Base-by-base conservation (phyloP, 2,797 vertebrate genomes). In the Dipus sagitta region DNA sequence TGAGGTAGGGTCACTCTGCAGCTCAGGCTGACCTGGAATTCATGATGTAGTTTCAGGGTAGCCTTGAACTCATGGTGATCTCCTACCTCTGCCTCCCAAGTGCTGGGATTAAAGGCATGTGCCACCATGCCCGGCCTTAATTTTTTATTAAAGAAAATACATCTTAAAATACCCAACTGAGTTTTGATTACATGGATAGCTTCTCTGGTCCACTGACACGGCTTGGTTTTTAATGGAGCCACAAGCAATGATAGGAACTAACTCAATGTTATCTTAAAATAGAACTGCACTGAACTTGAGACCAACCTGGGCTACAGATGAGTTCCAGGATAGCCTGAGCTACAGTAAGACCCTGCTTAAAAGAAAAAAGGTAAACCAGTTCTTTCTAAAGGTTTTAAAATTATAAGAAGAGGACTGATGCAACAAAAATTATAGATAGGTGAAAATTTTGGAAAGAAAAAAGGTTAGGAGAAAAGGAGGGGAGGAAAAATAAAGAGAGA, bases 311-410 rank as follows among this genome's bases (percentile, higher is more conserved):
- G 14, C 54, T 58, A 58, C 14, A 58, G 13, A 58, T 54, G 54
- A 54, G 54, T 54, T 54, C 54, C 14, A 54, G 54, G 54, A 13
- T 2, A 58, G 54, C 54, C 54, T 58, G 54, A 58, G 54, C 54
- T 58, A 58, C 13, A 14, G 14, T 58, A 17, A 58, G 54, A 58
- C 54, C 54, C 54, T 58, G 14, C 54, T 58, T 58, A 11, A 11
- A 58, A 58, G 2, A 58, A 14, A 14, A 14, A 58, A 14, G 15
- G 54, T 94, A 81, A 86, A 94, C 68, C 30, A 95, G 67, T 89
- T 93, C 71, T 95, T 90, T 89, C 65, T 96, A 72, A 91, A 83
- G n/a, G 88, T 80, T 91, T 91, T 93, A 71, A 91, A 32, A 80
- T 70, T 68, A 47, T 26, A n/a, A 86, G 32, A 85, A 81, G 26